Conservation (phyloP, 2,888 invertebrate species). For the Rotaria socialis region DNA sequence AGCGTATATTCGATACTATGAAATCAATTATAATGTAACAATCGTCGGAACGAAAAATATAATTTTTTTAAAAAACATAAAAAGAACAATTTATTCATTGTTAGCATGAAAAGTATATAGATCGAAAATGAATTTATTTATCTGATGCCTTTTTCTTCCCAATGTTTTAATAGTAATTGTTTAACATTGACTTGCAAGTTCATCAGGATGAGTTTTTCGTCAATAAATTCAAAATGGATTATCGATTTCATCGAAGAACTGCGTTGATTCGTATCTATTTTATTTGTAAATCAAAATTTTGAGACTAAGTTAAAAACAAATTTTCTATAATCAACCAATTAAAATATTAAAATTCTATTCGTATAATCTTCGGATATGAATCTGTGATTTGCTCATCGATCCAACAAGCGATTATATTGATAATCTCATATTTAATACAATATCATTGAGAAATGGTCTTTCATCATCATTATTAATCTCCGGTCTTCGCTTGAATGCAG, state of each 20-base stretch:
- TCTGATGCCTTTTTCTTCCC: too few relatives aligned
- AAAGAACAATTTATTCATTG: too few relatives aligned
- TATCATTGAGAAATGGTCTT: conserved; percentile 14
- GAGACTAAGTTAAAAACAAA: not conserved
- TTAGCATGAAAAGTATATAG: too few relatives aligned
- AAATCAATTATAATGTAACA: not conserved
- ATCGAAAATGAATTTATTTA: too few relatives aligned
- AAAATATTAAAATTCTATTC: not conserved
- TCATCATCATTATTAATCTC: conserved; percentile 29
- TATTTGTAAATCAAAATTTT: not conserved
- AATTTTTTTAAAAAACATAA: too few relatives aligned
- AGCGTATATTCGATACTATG: not conserved
- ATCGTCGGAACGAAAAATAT: too few relatives aligned
- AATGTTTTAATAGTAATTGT: too few relatives aligned
- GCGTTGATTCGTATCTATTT: not conserved
- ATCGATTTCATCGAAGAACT: too few relatives aligned
- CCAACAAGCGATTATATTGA: conserved; percentile 1
- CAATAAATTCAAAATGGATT: too few relatives aligned
- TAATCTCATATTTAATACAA: conserved; percentile 29
- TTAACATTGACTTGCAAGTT: too few relatives aligned
- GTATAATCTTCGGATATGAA: not conserved
- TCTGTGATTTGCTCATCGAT: not conserved
- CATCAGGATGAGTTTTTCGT: too few relatives aligned
- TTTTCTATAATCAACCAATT: not conserved
- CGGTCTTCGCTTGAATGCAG: conserved; percentile 12